Evolutionary conservation across 2,797 vertebrate species (phyloP).

Genomic region (Hemitrygon akajei): DNA sequence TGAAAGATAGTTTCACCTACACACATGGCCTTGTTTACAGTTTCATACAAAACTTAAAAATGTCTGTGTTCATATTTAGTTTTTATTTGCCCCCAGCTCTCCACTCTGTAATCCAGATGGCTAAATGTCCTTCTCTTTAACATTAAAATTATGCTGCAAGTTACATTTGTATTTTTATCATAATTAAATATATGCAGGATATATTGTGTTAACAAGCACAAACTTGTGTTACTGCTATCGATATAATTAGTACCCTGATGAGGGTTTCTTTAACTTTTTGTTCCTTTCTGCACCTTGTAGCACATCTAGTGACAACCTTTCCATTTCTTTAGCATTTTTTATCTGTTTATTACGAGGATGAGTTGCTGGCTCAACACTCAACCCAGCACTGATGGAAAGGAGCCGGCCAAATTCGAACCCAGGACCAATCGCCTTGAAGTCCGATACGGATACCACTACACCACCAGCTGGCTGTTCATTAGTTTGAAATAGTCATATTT

Average conservation of each 20-base stretch:
- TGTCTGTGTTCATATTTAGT: background rate
- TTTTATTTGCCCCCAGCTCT: background rate
- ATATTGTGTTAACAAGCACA: background rate
- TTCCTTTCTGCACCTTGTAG: too few relatives aligned
- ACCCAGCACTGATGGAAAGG: too few relatives aligned
- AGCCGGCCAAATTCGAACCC: too few relatives aligned
- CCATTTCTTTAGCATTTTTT: too few relatives aligned
- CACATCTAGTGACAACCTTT: too few relatives aligned
- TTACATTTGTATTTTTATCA: background rate
- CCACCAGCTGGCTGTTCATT: too few relatives aligned
- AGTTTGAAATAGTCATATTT: background rate
- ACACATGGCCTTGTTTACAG: background rate
- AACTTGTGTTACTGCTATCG: background rate
- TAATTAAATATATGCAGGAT: background rate
- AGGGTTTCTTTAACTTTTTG: background rate
- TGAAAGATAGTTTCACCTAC: background rate
- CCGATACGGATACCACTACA: too few relatives aligned
- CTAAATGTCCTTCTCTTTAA: background rate
- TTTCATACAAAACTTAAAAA: constrained; percentile 1
- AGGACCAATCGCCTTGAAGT: too few relatives aligned
- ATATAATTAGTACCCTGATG: background rate
- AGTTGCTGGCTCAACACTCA: too few relatives aligned
- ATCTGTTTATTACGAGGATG: too few relatives aligned
- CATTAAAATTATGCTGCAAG: background rate
- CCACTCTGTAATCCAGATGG: background rate